Evolutionary conservation across 2,797 vertebrate genomes (phyloP).

Genomic region (Zalophus californianus): DNA sequence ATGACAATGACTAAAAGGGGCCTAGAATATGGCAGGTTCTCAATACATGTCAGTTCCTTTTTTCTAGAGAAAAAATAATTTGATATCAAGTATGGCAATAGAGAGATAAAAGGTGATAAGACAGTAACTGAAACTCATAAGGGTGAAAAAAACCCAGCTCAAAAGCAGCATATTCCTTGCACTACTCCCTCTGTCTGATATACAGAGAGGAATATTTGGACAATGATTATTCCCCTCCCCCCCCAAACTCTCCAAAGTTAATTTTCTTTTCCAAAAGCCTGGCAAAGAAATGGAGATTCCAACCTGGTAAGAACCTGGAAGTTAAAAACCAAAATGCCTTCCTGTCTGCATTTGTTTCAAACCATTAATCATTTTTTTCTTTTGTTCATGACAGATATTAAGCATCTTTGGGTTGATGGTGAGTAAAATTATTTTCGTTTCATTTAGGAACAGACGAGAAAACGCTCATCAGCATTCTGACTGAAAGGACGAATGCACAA

Average conservation of each 20-base stretch:
- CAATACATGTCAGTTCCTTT: neutral
- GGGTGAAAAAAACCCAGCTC: neutral
- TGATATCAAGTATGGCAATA: neutral
- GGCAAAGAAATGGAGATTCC: neutral
- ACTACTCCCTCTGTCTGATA: neutral
- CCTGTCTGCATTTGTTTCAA: conserved; percentile 17
- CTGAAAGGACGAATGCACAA: conserved; percentile 91
- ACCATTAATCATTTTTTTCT: neutral
- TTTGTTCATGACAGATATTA: neutral
- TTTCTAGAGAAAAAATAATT: neutral
- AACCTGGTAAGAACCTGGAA: neutral
- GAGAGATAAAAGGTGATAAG: neutral
- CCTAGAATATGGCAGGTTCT: neutral
- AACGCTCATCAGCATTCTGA: conserved; percentile 90
- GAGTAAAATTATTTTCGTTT: conserved; percentile 46
- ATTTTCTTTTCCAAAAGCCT: conserved; percentile 7
- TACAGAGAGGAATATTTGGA: neutral
- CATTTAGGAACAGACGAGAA: conserved; percentile 92
- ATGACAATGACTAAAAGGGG: neutral
- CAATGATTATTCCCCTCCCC: neutral
- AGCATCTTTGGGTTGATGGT: neutral
- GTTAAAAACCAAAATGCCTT: conserved; percentile 34
- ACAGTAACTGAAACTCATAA: neutral
- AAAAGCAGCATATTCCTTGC: neutral
- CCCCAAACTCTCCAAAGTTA: neutral